Conservation (phyloP, 2,113 vertebrate genomes). For the Pyxicephalus adspersus region DNA sequence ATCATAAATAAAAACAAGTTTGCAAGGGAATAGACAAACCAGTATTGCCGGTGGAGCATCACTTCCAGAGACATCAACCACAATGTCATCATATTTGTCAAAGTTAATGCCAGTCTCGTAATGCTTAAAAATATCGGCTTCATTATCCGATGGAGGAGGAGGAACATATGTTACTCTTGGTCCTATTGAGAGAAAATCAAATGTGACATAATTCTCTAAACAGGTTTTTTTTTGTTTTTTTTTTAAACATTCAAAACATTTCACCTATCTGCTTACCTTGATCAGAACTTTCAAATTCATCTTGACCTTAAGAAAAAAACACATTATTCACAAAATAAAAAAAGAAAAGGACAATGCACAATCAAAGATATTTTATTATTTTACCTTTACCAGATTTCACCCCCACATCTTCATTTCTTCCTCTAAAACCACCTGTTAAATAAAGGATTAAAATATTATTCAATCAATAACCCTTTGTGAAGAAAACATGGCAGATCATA, state of each 20-base stretch:
- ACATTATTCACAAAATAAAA: not conserved
- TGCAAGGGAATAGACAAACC: too few relatives aligned
- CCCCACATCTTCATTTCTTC: conserved; percentile 64
- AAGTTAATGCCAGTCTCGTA: conserved; percentile 91
- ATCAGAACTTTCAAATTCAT: not conserved
- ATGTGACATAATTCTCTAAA: too few relatives aligned
- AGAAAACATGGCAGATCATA: too few relatives aligned
- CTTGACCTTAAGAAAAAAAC: conserved; percentile 1
- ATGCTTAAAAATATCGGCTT: conserved; percentile 82
- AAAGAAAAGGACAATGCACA: not conserved
- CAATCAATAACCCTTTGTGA: too few relatives aligned
- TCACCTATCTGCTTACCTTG: not conserved
- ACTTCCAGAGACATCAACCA: conserved; percentile 84
- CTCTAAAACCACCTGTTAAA: conserved; percentile 66
- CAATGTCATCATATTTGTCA: conserved; percentile 89
- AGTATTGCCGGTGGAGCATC: conserved; percentile 81
- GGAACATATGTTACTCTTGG: conserved; percentile 88
- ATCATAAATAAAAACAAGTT: too few relatives aligned
- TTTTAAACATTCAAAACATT: too few relatives aligned
- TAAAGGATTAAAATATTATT: not conserved
- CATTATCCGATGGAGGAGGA: conserved; percentile 83
- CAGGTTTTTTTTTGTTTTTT: not conserved
- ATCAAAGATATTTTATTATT: not conserved
- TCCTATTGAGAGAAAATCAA: too few relatives aligned
- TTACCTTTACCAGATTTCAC: conserved; percentile 65